These are phyloP conservation scores for Lamellibrachia satsuma DNA, from an alignment of 2,888 invertebrate species.

Conservation along the genomic window DNA sequence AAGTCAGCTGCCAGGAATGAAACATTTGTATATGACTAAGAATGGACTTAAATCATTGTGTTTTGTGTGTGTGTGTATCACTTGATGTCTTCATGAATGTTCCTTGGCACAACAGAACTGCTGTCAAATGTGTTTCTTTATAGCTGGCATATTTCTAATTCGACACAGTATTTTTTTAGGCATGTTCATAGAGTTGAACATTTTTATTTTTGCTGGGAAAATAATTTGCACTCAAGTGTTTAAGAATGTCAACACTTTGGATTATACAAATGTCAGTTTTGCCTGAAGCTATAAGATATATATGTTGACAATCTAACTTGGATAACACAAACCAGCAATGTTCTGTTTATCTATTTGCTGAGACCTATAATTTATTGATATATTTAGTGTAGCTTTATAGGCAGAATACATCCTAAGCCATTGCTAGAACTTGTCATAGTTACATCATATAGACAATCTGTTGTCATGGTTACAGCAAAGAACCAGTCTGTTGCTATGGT, in stretches of 20 bases:
- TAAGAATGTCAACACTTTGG: background rate
- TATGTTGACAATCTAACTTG: background rate
- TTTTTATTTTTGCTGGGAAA: background rate
- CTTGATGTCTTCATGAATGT: background rate
- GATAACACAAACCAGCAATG: background rate
- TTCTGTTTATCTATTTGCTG: background rate
- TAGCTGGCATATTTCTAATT: too few species aligned
- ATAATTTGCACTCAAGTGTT: too few species aligned
- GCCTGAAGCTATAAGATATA: background rate
- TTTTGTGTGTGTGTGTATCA: background rate
- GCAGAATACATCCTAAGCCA: too few species aligned
- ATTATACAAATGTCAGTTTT: background rate
- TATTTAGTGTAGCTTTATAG: background rate
- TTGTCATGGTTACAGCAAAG: constrained; percentile 22
- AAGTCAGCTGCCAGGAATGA: background rate
- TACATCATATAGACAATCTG: background rate
- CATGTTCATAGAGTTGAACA: background rate
- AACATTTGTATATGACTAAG: background rate
- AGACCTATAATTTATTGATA: background rate
- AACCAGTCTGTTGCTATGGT: background rate
- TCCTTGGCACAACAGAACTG: background rate
- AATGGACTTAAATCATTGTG: background rate
- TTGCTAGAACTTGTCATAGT: constrained; percentile 20
- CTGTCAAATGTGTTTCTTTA: background rate
- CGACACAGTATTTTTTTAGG: background rate